These are phyloP conservation scores for Bedellia somnulentella DNA, from an alignment of 2,888 invertebrate genomes.

Conservation along the genomic window DNA sequence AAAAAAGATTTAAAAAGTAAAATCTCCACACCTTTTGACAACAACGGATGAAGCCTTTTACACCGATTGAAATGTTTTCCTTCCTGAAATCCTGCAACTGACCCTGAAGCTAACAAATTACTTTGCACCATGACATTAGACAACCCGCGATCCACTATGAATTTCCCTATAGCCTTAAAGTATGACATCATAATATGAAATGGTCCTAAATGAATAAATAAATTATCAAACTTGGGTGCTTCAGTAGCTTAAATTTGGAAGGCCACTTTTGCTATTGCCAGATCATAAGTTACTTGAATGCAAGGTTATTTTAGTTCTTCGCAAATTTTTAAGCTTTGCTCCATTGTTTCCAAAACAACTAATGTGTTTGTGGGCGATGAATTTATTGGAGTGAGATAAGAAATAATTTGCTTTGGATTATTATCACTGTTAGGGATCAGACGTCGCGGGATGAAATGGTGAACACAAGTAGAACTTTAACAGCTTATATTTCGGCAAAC, in stretches of 20 bases:
- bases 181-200: conserved; percentile 18
- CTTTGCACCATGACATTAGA: too few species aligned
- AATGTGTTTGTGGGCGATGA: background rate
- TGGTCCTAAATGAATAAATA: conserved; percentile 17
- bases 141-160: conserved; percentile 19
- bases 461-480: too few species aligned
- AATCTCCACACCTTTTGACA: conserved; percentile 9
- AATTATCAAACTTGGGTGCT: conserved; percentile 14
- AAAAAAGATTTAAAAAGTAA: conserved; percentile 10
- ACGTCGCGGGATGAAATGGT: too few species aligned
- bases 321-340: background rate
- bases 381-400: conserved; percentile 2
- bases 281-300: conserved; percentile 19
- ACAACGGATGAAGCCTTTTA: conserved; percentile 13
- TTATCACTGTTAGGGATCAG: too few species aligned
- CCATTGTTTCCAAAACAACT: background rate
- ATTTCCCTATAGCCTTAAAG: conserved; percentile 20
- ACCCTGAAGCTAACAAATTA: conserved; percentile 18
- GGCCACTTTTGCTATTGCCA: conserved; percentile 18
- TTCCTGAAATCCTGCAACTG: conserved; percentile 17
- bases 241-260: conserved; percentile 15
- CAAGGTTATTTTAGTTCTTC: conserved; percentile 9
- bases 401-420: background rate
- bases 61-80: conserved; percentile 23
- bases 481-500: too few species aligned